Base-by-base conservation (phyloP, 1,140 invertebrate genomes). In the Saccostrea glomerata region DNA sequence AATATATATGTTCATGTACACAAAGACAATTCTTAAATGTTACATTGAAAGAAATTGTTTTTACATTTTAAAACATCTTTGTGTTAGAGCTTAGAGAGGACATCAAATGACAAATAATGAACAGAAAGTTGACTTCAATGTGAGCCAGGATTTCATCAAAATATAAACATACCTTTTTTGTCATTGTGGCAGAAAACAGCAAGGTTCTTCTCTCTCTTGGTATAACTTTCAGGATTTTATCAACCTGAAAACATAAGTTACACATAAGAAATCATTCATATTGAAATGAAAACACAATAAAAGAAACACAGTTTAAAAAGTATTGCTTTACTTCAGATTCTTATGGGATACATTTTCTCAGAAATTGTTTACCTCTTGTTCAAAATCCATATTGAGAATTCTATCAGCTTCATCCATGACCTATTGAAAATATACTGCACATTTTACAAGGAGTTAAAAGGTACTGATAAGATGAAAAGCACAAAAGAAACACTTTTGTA, bases 301-400 rank as follows among this genome's bases (percentile, higher is more conserved):
- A 63, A 63, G 6, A 20, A n/a, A 20, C 17, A 20, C 17, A 6
- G 17, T 20, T 20, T 63, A 4, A 60, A 20, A 17, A 13, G 56
- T 2, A 17, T 4, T 11, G 11, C 13, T 60, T 15, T 60, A 60
- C 20, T 13, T 60, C 47, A 60, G 13, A 60, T 60, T 63, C 17
- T 6, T 20, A 63, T 20, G 17, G 58, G 13, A 63, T 20, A 7
- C 13, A 20, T 20, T 85, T 84, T 70, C 25, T 56, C 5, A 56
- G 99, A 94, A 87, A 99, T 98, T 94, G 98, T 99, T 97, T 17
- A 99, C 94, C 92, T 95, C 94, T 82, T 91, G 85, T 95, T 99
- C 99, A 95, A 99, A 99, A 95, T 99, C 99, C 98, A 99, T 99
- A 95, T 99, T 98, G 93, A 99, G 96, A 97, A 99, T 99, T 91